Evolutionary conservation across 1,140 invertebrate genomes (phyloP).

Genomic region (Neodiprion fabricii): DNA sequence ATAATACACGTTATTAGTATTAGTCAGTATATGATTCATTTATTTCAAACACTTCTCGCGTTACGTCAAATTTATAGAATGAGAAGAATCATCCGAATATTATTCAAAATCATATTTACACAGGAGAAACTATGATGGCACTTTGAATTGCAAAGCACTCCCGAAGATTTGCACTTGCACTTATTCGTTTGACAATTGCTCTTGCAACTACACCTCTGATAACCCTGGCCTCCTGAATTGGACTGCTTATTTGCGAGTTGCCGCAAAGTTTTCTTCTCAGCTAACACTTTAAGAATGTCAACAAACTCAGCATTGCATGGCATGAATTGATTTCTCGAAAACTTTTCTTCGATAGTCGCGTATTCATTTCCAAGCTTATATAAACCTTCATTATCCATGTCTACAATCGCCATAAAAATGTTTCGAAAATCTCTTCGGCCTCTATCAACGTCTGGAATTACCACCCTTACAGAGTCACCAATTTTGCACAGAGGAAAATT

Average conservation of each 20-base stretch:
- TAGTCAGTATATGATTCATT: too few relatives aligned
- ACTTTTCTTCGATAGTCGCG: constrained; percentile 26
- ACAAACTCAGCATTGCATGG: constrained; percentile 26
- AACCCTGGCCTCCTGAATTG: constrained; percentile 5
- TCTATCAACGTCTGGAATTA: constrained; percentile 24
- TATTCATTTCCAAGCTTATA: constrained; percentile 30
- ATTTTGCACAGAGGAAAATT: constrained; percentile 26
- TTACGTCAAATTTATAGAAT: background rate
- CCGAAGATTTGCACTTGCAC: constrained; percentile 21
- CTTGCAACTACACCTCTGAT: constrained; percentile 8
- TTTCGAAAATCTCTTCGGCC: constrained; percentile 25
- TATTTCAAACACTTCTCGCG: too few relatives aligned
- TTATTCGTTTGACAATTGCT: constrained; percentile 17
- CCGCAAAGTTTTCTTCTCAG: constrained; percentile 8
- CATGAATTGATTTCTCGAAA: constrained; percentile 26
- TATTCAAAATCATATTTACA: background rate
- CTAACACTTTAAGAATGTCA: constrained; percentile 10
- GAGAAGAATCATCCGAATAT: background rate
- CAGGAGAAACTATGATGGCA: constrained; percentile 15
- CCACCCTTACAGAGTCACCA: constrained; percentile 26
- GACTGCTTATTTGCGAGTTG: constrained; percentile 8
- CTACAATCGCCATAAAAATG: constrained; percentile 18
- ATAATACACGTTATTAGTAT: too few relatives aligned
- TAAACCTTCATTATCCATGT: constrained; percentile 27
- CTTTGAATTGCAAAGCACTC: constrained; percentile 22